These are phyloP conservation scores for Anguilla anguilla DNA, from an alignment of 2,797 vertebrate genomes.

Conservation along the genomic window DNA sequence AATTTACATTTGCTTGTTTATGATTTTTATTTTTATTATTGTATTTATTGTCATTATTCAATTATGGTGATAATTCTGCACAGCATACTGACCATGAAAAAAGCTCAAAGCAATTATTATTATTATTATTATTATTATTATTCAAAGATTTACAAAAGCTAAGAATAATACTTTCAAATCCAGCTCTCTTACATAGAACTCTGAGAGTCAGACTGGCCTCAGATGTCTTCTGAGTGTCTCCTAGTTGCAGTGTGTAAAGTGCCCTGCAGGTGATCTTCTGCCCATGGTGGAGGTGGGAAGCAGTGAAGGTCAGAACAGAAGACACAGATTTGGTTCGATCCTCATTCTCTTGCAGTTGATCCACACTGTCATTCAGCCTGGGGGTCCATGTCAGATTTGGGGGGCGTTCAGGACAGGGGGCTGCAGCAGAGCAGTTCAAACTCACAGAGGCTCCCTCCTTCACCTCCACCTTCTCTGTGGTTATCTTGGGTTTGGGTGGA, in stretches of 20 bases:
- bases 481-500: slow-evolving; percentile 49
- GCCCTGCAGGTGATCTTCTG: slow-evolving; percentile 54
- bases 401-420: slow-evolving; percentile 55
- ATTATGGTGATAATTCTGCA: too few relatives aligned
- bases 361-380: too few relatives aligned
- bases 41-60: too few relatives aligned
- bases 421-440: slow-evolving; percentile 56
- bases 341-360: slow-evolving; percentile 37
- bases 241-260: slow-evolving; percentile 51
- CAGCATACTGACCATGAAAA: too few relatives aligned
- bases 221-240: slow-evolving; percentile 20
- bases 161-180: too few relatives aligned
- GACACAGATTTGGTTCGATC: slow-evolving; percentile 33
- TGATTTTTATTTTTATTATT: too few relatives aligned
- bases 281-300: slow-evolving; percentile 57
- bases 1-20: too few relatives aligned
- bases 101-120: too few relatives aligned
- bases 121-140: too few relatives aligned
- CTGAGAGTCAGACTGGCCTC: background rate
- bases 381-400: too few relatives aligned
- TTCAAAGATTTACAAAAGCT: too few relatives aligned
- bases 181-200: background rate
- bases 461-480: slow-evolving; percentile 50
- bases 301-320: slow-evolving; percentile 60
- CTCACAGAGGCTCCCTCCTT: slow-evolving; percentile 57